Evolutionary conservation across 2,888 invertebrate species (phyloP).

Genomic region (Macrophya alboannulata): DNA sequence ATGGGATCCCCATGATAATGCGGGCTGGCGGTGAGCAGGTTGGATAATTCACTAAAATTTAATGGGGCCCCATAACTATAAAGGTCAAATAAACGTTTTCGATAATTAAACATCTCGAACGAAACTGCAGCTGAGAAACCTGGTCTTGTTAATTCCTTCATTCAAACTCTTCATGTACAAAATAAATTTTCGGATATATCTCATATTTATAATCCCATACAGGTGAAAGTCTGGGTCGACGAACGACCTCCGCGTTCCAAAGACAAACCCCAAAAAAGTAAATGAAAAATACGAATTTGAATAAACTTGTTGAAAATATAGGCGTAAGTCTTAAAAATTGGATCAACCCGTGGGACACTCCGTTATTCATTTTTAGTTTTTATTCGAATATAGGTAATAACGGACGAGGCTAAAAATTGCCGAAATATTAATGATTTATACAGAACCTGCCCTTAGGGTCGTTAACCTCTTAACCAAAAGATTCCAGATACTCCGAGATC

Average conservation of each 20-base stretch:
- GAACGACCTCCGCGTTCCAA: slow-evolving; percentile 16
- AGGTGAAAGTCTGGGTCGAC: slow-evolving; percentile 23
- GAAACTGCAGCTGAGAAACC: not conserved
- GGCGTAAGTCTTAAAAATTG: not conserved
- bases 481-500: slow-evolving; percentile 51
- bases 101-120: slow-evolving; percentile 29
- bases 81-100: slow-evolving; percentile 45
- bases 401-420: not conserved
- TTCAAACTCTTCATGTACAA: not conserved
- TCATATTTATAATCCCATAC: not conserved
- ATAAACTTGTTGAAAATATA: not conserved
- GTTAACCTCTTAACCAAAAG: slow-evolving; percentile 23
- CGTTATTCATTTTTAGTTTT: not conserved
- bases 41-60: slow-evolving; percentile 26
- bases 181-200: not conserved
- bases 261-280: not conserved
- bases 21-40: not conserved
- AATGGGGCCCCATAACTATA: not conserved
- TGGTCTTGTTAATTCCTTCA: not conserved
- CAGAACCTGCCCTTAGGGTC: slow-evolving; percentile 10
- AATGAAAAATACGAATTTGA: not conserved
- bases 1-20: slow-evolving; percentile 19
- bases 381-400: not conserved
- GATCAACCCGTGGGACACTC: not conserved
- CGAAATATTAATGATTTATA: not conserved